These are phyloP conservation scores for Campoletis raptor DNA, from an alignment of 2,888 invertebrate species.

Conservation along the genomic window DNA sequence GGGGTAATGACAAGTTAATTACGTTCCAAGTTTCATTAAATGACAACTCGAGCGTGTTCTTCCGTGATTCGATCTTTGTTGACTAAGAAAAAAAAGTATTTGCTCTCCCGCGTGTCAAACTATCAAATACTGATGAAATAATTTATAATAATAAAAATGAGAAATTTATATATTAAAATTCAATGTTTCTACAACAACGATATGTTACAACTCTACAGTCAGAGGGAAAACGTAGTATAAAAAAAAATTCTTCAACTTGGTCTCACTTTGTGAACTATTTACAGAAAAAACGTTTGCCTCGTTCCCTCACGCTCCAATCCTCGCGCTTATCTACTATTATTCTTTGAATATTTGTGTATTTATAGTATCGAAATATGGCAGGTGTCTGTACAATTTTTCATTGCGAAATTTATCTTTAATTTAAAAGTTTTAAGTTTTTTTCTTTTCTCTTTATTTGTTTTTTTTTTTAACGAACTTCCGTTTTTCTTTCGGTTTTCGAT, in stretches of 20 bases:
- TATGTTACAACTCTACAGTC: slow-evolving; percentile 78
- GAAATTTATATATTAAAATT: slow-evolving; percentile 71
- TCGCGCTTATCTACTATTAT: slow-evolving; percentile 71
- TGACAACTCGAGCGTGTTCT: slow-evolving; percentile 23
- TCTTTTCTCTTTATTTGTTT: background rate
- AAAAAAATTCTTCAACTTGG: slow-evolving; percentile 45
- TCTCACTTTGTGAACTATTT: slow-evolving; percentile 46
- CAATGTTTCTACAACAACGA: slow-evolving; percentile 72
- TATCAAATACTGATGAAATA: slow-evolving; percentile 44
- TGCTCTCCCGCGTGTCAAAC: slow-evolving; percentile 5
- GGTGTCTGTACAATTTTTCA: slow-evolving; percentile 70
- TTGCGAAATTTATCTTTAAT: slow-evolving; percentile 49
- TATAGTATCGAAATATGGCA: slow-evolving; percentile 69
- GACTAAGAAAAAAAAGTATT: background rate
- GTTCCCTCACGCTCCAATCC: slow-evolving; percentile 57
- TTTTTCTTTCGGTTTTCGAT: background rate
- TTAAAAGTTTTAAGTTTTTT: background rate
- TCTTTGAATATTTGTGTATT: slow-evolving; percentile 57
- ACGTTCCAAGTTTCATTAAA: slow-evolving; percentile 24
- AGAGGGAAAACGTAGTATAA: slow-evolving; percentile 42
- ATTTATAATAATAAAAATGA: slow-evolving; percentile 72
- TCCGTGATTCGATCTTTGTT: background rate
- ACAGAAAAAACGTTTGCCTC: slow-evolving; percentile 41
- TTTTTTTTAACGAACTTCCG: background rate
- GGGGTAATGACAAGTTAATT: background rate